These are phyloP conservation scores for Tapirus terrestris DNA, from an alignment of 2,113 vertebrate genomes.

Conservation along the genomic window DNA sequence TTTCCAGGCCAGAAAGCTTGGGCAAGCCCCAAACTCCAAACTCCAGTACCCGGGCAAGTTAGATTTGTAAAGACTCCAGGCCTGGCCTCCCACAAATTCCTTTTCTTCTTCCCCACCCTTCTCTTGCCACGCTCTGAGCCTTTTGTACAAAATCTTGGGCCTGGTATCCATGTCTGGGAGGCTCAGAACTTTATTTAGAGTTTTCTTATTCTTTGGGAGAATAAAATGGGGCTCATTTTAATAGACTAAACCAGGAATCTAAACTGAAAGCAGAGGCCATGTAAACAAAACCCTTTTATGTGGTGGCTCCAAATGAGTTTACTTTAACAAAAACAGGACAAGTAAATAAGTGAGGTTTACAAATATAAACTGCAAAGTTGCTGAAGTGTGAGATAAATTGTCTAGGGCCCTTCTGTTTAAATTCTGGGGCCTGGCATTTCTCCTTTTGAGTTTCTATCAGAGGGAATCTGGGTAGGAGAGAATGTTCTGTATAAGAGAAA, in stretches of 20 bases:
- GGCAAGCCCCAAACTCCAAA: background rate
- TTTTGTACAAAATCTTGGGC: slow-evolving; percentile 49
- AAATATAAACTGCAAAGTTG: slow-evolving; percentile 80
- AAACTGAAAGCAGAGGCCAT: slow-evolving; percentile 79
- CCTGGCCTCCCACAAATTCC: slow-evolving; percentile 8
- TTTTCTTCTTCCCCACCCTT: background rate
- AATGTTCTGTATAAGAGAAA: slow-evolving; percentile 65
- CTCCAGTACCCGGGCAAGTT: background rate
- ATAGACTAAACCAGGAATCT: slow-evolving; percentile 78
- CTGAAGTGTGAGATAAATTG: slow-evolving; percentile 81
- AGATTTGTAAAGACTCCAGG: background rate
- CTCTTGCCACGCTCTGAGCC: background rate
- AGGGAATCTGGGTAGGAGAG: slow-evolving; percentile 48
- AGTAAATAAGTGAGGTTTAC: slow-evolving; percentile 82
- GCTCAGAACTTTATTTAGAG: slow-evolving; percentile 65
- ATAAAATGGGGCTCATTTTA: slow-evolving; percentile 69
- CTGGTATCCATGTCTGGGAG: slow-evolving; percentile 42
- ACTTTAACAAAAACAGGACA: slow-evolving; percentile 81
- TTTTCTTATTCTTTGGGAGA: slow-evolving; percentile 71
- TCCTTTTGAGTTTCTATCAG: slow-evolving; percentile 49
- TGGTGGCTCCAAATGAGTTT: slow-evolving; percentile 80
- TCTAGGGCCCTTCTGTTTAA: slow-evolving; percentile 77
- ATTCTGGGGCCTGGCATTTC: slow-evolving; percentile 64
- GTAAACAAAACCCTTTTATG: slow-evolving; percentile 81
- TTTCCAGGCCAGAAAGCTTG: slow-evolving; percentile 32